Evolutionary conservation across 2,797 vertebrate species (phyloP), one percentile per base, ranked within the genome.

Genomic region (Rhinatrema bivittatum): DNA sequence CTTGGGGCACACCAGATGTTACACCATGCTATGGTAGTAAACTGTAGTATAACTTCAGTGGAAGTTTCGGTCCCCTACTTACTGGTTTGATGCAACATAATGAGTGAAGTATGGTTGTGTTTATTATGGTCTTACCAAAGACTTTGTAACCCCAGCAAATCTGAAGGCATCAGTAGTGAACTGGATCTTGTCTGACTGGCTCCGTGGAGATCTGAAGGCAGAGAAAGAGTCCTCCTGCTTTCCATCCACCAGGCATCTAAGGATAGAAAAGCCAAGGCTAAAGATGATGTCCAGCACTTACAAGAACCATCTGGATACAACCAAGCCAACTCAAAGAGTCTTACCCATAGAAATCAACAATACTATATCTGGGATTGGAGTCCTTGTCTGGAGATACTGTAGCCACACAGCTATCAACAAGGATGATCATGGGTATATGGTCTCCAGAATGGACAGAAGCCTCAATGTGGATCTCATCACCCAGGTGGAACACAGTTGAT

Each of bases 381-480:
- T 2, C 43, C 41, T 21, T 26, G 20, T 69, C 56, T 0, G 58
- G 59, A 0, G 40, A 64, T 1, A 38, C 32, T 0, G 75, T 78
- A 15, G 81, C 77, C 23, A 82, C 67, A 7, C 81, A 84, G 20
- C 49, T 20, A 32, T 81, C 77, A 41, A 81, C 56, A 0, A 73
- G 82, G 12, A 82, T 47, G 5, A 41, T 53, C 16, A 81, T 32
- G 5, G 54, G 56, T 2, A 43, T 14, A 0, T 82, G 79, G 36
- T 39, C 49, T 8, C 54, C 52, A 0, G 46, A 30, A 15, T 10
- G 37, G 3, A 84, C 66, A 1, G 70, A 64, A 1, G 79, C 81
- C 54, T 79, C 67, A 16, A 84, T 42, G 16, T 67, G 35, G 25
- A 78, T 56, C 3, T 18, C 16, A 1, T 82, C 75, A 1, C 78